Evolutionary conservation across 2,113 vertebrate genomes (phyloP).

Genomic region (Galemys pyrenaicus): DNA sequence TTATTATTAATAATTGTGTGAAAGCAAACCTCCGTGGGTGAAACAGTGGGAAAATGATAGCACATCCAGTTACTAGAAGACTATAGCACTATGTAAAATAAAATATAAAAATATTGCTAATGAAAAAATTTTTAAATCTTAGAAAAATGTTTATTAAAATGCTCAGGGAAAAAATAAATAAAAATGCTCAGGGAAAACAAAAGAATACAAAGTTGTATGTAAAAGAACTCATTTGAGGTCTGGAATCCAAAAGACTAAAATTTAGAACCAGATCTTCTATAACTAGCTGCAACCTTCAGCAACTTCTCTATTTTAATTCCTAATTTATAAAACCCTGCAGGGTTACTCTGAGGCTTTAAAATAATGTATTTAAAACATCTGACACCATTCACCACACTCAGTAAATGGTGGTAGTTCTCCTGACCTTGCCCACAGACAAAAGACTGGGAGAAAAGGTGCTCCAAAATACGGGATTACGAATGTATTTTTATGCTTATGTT

Average conservation of each 20-base stretch:
- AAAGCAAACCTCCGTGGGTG: constrained; percentile 44
- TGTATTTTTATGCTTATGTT: constrained; percentile 13
- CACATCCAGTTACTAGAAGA: not conserved
- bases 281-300: not conserved
- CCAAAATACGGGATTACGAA: not conserved
- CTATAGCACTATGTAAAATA: constrained; percentile 2
- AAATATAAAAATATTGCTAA: constrained; percentile 44
- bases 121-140: constrained; percentile 41
- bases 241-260: not conserved
- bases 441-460: not conserved
- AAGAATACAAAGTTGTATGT: not conserved
- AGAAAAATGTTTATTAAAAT: constrained; percentile 51
- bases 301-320: constrained; percentile 45
- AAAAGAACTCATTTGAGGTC: constrained; percentile 12
- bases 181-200: constrained; percentile 32
- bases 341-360: constrained; percentile 13
- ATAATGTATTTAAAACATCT: not conserved
- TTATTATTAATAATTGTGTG: constrained; percentile 28
- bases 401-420: constrained; percentile 25
- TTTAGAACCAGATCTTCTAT: constrained; percentile 27
- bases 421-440: constrained; percentile 22
- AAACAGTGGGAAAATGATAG: constrained; percentile 11
- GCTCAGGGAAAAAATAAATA: not conserved
- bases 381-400: not conserved
- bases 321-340: constrained; percentile 20